phyloP scores from a whole-genome alignment of 2,888 invertebrate genomes.

The Plebejus melissa region DNA sequence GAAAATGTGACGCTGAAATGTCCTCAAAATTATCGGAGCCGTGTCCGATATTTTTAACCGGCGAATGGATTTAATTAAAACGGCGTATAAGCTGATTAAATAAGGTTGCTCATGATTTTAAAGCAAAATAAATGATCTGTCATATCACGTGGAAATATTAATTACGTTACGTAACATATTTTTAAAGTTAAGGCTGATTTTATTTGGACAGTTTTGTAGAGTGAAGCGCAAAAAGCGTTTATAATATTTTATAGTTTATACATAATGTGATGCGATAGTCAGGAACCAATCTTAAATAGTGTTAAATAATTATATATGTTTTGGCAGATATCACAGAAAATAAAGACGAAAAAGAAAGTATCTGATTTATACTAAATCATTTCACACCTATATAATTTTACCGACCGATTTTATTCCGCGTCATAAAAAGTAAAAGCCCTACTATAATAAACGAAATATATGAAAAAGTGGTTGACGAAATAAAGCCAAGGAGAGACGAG shows the following conservation, averaged over 20 bases:
- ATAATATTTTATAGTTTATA: not conserved
- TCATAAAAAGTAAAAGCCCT: not conserved
- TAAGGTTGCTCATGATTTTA: not conserved
- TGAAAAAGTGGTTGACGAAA: not conserved
- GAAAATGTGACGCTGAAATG: not conserved
- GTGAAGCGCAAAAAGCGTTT: not conserved
- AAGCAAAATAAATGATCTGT: conserved; percentile 6
- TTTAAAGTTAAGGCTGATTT: not conserved
- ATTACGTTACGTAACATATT: not conserved
- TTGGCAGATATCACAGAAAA: too few species aligned
- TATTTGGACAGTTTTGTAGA: not conserved
- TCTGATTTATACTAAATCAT: too few species aligned
- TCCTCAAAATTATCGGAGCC: not conserved
- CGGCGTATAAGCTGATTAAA: not conserved
- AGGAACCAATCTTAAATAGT: not conserved
- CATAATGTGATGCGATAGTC: not conserved
- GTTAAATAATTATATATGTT: not conserved
- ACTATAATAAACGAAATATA: not conserved
- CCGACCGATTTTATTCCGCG: not conserved
- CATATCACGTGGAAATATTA: not conserved
- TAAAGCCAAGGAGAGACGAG: not conserved
- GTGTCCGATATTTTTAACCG: conserved; percentile 2
- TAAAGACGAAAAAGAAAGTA: too few species aligned
- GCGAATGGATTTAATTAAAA: conserved; percentile 8
- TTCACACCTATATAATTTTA: too few species aligned